Evolutionary conservation across 2,888 invertebrate genomes (phyloP).

Genomic region (Monoplex corrugatus): DNA sequence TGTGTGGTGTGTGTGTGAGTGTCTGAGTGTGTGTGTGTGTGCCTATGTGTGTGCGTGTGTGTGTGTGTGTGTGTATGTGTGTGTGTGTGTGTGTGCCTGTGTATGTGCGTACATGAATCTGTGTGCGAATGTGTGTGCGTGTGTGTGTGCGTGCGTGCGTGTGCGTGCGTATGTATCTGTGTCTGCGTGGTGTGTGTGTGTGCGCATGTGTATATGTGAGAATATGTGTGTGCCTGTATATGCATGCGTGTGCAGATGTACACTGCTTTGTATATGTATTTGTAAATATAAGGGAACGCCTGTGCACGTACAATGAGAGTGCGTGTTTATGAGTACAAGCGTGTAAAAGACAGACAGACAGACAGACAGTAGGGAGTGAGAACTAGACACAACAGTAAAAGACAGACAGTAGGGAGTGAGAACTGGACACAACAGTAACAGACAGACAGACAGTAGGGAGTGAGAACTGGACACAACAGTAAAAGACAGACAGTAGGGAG

Average conservation of each 20-base stretch:
- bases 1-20: neutral
- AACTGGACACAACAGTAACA: no score
- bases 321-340: no score
- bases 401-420: no score
- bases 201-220: neutral
- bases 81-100: neutral
- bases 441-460: no score
- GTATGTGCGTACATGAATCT: neutral
- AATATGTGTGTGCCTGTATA: neutral
- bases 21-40: conserved; percentile 3
- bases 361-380: no score
- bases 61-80: neutral
- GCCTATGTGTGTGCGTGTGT: neutral
- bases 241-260: neutral
- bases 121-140: neutral
- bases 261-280: neutral
- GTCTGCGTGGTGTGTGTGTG: neutral
- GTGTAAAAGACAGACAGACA: no score
- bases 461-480: no score
- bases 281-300: neutral
- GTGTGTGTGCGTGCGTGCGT: neutral
- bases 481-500: no score
- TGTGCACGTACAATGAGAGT: neutral
- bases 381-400: no score
- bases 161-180: neutral